Percentiles rank a stretch among this genome's conserved stretches.
Evolutionary conservation across 2,113 vertebrate species (phyloP).

Genomic region (Clarias gariepinus): DNA sequence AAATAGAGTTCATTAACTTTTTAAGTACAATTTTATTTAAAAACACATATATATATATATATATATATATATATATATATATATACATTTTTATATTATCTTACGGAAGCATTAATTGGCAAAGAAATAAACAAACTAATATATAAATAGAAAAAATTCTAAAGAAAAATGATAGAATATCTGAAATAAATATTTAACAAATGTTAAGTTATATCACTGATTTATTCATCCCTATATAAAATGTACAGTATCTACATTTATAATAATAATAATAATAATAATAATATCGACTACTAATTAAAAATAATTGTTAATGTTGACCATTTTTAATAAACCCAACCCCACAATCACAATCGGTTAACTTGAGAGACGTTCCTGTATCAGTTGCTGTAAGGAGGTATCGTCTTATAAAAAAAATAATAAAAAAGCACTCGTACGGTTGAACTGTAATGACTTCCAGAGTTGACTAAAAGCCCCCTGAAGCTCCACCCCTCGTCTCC

Average conservation of each 20-base stretch:
- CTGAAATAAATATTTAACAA: too few relatives aligned
- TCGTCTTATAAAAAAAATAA: slow-evolving; percentile 23
- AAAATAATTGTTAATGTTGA: not conserved
- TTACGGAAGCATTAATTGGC: not conserved
- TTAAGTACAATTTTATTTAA: too few relatives aligned
- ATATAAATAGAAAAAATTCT: too few relatives aligned
- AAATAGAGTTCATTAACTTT: too few relatives aligned
- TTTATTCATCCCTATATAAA: not conserved
- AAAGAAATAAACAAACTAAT: not conserved
- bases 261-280: not conserved
- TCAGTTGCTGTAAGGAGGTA: not conserved
- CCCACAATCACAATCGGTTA: not conserved
- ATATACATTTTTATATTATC: too few relatives aligned
- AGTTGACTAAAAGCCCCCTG: slow-evolving; percentile 17
- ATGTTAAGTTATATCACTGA: not conserved
- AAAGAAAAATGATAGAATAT: not conserved
- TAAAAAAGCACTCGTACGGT: slow-evolving; percentile 47
- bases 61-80: too few relatives aligned
- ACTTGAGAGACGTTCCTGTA: not conserved
- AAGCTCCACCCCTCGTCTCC: not conserved
- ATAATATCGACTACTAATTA: not conserved
- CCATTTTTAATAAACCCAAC: too few relatives aligned
- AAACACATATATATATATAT: not conserved
- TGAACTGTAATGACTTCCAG: slow-evolving; percentile 52
- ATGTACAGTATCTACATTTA: not conserved